A percentile compares a stretch with the other conserved stretches of the same genome.
These are phyloP conservation scores for Saccostrea cuccullata DNA, from an alignment of 1,140 invertebrate species.

Conservation along the genomic window DNA sequence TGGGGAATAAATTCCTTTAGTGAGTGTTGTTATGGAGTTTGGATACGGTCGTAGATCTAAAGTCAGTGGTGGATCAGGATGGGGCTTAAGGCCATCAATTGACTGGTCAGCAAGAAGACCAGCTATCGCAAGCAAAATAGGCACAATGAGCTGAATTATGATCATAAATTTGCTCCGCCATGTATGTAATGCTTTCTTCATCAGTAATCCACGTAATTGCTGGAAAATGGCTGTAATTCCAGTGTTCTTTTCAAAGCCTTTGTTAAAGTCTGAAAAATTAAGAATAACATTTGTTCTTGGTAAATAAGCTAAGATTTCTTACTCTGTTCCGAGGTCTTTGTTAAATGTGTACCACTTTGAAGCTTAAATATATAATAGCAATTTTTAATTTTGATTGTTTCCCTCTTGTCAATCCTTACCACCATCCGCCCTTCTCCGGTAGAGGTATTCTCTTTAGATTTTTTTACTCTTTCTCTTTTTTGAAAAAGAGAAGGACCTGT, in stretches of 20 bases:
- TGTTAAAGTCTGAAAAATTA: constrained; percentile 54
- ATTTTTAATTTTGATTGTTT: no score
- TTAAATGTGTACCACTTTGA: no score
- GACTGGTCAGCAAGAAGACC: constrained; percentile 39
- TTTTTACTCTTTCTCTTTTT: no score
- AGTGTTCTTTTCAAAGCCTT: constrained; percentile 53
- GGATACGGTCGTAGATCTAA: constrained; percentile 42
- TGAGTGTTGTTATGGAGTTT: background rate
- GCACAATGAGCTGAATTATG: constrained; percentile 47
- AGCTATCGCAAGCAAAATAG: constrained; percentile 52
- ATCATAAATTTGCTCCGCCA: constrained; percentile 45
- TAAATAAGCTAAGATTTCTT: no score
- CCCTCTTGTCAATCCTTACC: no score
- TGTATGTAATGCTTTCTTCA: constrained; percentile 56
- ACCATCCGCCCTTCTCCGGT: no score
- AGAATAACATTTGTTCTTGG: no score
- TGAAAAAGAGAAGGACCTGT: no score
- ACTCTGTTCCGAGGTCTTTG: no score
- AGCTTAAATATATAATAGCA: no score
- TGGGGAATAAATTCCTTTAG: background rate
- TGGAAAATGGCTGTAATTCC: constrained; percentile 60
- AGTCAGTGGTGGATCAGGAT: constrained; percentile 39
- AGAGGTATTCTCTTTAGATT: no score
- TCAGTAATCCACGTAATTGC: constrained; percentile 76
- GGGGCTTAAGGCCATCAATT: background rate